A percentile compares a stretch with the other conserved stretches of the same genome.
These are phyloP conservation scores for Hypomecis atomaria DNA, from an alignment of 2,888 invertebrate species.

Conservation along the genomic window DNA sequence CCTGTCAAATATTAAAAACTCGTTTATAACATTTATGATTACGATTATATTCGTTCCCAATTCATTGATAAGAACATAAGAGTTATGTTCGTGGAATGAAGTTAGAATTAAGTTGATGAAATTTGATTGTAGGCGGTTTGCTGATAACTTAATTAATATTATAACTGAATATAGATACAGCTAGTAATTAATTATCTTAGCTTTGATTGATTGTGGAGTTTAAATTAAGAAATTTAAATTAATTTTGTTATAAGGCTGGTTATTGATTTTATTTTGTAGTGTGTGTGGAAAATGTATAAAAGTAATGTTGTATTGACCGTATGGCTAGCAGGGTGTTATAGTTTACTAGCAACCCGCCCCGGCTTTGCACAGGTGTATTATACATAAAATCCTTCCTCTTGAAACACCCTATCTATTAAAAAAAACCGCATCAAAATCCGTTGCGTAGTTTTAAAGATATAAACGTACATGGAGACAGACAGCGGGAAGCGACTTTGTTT, in stretches of 20 bases:
- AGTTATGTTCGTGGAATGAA: constrained; percentile 14
- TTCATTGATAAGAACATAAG: constrained; percentile 20
- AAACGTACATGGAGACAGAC: too few species aligned
- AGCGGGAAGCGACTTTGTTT: too few species aligned
- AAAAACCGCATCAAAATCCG: too few species aligned
- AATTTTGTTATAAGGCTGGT: background rate
- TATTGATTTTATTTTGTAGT: too few species aligned
- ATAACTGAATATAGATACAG: background rate
- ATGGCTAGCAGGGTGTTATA: too few species aligned
- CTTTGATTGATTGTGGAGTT: background rate
- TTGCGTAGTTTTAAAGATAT: too few species aligned
- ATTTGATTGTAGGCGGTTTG: background rate
- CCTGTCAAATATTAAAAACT: constrained; percentile 25
- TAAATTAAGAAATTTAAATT: background rate
- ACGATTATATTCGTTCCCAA: constrained; percentile 24
- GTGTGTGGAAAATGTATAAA: too few species aligned
- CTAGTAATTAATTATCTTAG: background rate
- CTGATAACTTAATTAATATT: background rate
- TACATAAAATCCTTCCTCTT: too few species aligned
- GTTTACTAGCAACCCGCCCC: too few species aligned
- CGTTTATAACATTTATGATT: constrained; percentile 22
- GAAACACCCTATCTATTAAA: too few species aligned
- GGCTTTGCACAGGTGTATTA: too few species aligned
- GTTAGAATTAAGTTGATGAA: background rate
- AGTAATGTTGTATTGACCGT: too few species aligned